A percentile compares a stretch with the other conserved stretches of the same genome.
phyloP scores from a whole-genome alignment of 2,888 invertebrate genomes.

The Polymixis flavicincta region DNA sequence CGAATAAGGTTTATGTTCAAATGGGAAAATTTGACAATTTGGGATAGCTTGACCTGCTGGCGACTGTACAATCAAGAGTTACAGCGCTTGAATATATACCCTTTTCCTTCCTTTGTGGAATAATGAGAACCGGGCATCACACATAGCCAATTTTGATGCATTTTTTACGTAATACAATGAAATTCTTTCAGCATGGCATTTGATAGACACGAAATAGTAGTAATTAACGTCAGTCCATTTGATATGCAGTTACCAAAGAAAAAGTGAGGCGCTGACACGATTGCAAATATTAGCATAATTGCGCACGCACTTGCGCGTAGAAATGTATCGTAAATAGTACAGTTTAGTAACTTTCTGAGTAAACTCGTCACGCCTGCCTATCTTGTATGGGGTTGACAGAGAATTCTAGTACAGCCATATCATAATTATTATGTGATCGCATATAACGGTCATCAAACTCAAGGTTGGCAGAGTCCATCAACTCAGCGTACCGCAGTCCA shows the following conservation, averaged over 20 bases:
- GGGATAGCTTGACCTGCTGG: no score
- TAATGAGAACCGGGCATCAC: no score
- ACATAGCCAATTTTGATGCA: not conserved
- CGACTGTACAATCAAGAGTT: no score
- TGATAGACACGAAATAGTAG: not conserved
- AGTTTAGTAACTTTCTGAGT: slow-evolving; percentile 14
- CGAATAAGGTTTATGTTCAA: no score
- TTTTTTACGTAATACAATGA: not conserved
- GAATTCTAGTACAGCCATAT: not conserved
- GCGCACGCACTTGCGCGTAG: slow-evolving; percentile 36
- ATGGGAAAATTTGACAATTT: no score
- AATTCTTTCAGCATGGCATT: slow-evolving; percentile 1
- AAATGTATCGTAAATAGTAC: slow-evolving; percentile 1
- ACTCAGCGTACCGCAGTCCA: no score
- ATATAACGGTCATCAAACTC: not conserved
- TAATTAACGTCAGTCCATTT: slow-evolving; percentile 1
- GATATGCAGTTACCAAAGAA: slow-evolving; percentile 17
- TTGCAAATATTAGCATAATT: slow-evolving; percentile 27
- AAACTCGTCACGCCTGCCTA: not conserved
- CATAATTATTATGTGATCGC: not conserved
- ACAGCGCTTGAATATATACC: no score
- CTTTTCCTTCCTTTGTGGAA: no score
- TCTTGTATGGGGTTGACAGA: not conserved
- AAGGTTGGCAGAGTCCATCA: not conserved
- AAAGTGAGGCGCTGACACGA: slow-evolving; percentile 36